These are phyloP conservation scores for Zaprionus ghesquierei DNA, from an alignment of 1,140 invertebrate species.

Conservation along the genomic window DNA sequence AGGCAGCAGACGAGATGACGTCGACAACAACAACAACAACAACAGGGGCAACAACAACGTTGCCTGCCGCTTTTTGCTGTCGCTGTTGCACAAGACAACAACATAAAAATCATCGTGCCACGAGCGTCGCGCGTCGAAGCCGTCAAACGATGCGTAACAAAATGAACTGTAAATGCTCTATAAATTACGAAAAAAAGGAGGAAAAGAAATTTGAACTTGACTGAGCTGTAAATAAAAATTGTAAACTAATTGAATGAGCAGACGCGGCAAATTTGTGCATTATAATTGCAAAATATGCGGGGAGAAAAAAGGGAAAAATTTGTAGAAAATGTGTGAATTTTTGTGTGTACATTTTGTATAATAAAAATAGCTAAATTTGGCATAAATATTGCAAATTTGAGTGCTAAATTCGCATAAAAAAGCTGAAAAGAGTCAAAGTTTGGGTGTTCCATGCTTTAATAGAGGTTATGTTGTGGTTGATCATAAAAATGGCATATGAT, in stretches of 20 bases:
- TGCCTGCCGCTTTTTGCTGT: conserved; percentile 53
- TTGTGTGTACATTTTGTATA: too few species aligned
- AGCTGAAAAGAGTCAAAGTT: too few species aligned
- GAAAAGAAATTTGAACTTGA: neutral
- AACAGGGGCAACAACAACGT: conserved; percentile 37
- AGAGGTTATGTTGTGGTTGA: too few species aligned
- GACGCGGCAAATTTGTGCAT: neutral
- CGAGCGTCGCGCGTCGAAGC: too few species aligned
- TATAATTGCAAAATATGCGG: neutral
- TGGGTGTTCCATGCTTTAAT: too few species aligned
- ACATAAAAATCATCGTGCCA: too few species aligned
- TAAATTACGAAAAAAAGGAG: neutral
- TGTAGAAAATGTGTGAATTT: too few species aligned
- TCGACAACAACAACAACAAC: conserved; percentile 35
- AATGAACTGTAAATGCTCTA: conserved; percentile 15
- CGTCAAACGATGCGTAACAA: neutral
- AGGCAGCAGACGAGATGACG: conserved; percentile 49
- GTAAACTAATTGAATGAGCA: neutral
- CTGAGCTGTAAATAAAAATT: neutral
- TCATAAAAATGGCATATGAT: too few species aligned
- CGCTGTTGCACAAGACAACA: too few species aligned
- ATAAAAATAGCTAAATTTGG: too few species aligned
- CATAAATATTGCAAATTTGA: too few species aligned
- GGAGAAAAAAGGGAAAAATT: neutral
- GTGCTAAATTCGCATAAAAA: too few species aligned